Percentiles rank a stretch among this genome's conserved stretches.
Conservation (phyloP, 2,888 invertebrate genomes). For the Torymus aiolomorphi region DNA sequence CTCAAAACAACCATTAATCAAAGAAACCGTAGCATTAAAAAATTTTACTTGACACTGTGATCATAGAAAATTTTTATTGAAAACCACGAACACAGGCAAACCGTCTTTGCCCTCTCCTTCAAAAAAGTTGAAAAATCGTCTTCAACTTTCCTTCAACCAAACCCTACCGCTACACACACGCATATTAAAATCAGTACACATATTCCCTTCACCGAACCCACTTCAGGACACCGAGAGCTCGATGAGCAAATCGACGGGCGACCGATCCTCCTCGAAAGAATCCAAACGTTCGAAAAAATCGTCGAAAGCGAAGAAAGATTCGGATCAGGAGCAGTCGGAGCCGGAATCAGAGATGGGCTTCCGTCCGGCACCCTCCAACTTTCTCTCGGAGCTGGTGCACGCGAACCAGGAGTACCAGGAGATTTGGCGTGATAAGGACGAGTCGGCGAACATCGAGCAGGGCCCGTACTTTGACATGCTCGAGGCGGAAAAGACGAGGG, state of each 20-base stretch:
- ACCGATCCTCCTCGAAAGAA: constrained; percentile 83
- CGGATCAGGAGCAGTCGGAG: constrained; percentile 75
- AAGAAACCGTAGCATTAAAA: too few relatives aligned
- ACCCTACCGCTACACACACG: too few relatives aligned
- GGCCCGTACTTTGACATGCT: constrained; percentile 89
- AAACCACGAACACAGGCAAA: too few relatives aligned
- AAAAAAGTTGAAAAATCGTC: too few relatives aligned
- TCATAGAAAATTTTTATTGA: too few relatives aligned
- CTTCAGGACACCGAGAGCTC: constrained; percentile 85
- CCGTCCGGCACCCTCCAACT: constrained; percentile 83
- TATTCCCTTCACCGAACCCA: not conserved
- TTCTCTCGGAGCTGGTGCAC: constrained; percentile 83
- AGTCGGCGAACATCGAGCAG: constrained; percentile 84
- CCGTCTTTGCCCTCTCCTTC: too few relatives aligned
- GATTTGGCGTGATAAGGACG: constrained; percentile 89
- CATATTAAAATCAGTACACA: not conserved
- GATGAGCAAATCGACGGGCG: constrained; percentile 86
- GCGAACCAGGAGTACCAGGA: constrained; percentile 89
- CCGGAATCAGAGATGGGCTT: constrained; percentile 82
- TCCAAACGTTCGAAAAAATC: constrained; percentile 86
- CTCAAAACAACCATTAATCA: too few relatives aligned
- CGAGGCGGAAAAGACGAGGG: constrained; percentile 87
- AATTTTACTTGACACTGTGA: too few relatives aligned
- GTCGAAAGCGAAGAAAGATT: constrained; percentile 80
- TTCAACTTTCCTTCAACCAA: too few relatives aligned